Percentiles rank a stretch among this genome's conserved stretches.
These are phyloP conservation scores for Phortica okadai DNA, from an alignment of 2,888 invertebrate genomes.

Conservation along the genomic window DNA sequence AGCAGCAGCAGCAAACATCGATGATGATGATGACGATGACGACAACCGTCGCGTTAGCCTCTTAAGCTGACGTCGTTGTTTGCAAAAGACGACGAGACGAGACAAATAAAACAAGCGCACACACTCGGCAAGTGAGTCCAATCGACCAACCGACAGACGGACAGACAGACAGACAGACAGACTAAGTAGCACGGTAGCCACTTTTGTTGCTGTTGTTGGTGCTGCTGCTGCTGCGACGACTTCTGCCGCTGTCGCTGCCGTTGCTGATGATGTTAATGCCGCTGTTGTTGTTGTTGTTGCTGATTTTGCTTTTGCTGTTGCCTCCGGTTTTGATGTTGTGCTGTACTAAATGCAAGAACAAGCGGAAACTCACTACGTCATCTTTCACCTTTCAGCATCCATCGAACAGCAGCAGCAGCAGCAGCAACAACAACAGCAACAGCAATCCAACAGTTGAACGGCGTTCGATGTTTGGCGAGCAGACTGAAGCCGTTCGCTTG, in stretches of 20 bases:
- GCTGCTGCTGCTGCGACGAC: constrained; percentile 52
- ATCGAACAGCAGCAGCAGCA: too few species aligned
- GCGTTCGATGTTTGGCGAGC: too few species aligned
- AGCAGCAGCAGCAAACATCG: background rate
- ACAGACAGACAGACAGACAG: constrained; percentile 25
- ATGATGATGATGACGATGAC: constrained; percentile 6
- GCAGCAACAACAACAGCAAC: too few species aligned
- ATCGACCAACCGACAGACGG: constrained; percentile 13
- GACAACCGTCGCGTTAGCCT: constrained; percentile 49
- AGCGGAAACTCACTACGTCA: constrained; percentile 7
- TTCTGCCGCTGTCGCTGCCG: background rate
- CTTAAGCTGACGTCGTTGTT: constrained; percentile 49
- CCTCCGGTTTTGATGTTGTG: background rate
- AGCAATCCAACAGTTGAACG: too few species aligned
- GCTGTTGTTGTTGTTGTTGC: constrained; percentile 12
- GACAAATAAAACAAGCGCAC: too few species aligned
- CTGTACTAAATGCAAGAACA: background rate
- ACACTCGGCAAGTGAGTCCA: too few species aligned
- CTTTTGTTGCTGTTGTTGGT: constrained; percentile 52
- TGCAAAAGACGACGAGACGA: constrained; percentile 28
- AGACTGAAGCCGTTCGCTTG: too few species aligned
- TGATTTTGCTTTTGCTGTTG: background rate
- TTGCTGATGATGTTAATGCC: background rate
- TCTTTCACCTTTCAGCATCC: too few species aligned
- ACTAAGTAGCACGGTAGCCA: constrained; percentile 41